These are phyloP conservation scores for Watsonalla binaria DNA, from an alignment of 2,888 invertebrate genomes.

Conservation along the genomic window DNA sequence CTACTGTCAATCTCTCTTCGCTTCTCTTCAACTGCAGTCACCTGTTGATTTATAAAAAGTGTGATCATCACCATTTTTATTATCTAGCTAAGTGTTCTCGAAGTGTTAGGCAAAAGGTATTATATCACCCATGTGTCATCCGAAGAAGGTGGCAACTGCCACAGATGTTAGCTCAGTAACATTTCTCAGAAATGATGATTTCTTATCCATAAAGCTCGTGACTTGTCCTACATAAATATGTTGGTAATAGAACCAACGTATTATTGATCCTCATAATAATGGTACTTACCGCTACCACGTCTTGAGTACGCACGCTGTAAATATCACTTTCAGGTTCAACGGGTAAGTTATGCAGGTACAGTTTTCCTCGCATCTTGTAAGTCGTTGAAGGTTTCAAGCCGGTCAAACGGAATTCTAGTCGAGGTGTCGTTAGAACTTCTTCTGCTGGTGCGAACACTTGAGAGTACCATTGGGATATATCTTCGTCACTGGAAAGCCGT, in stretches of 20 bases:
- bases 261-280: neutral
- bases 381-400: constrained; percentile 87
- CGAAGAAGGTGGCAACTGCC: too few relatives aligned
- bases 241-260: neutral
- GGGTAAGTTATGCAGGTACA: constrained; percentile 86
- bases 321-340: constrained; percentile 88
- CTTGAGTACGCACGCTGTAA: constrained; percentile 85
- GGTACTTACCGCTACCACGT: constrained; percentile 53
- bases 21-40: constrained; percentile 57
- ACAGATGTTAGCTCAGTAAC: too few relatives aligned
- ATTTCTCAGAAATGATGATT: too few relatives aligned
- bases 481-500: constrained; percentile 77
- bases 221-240: too few relatives aligned
- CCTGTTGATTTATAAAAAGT: constrained; percentile 16
- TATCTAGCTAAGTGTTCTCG: too few relatives aligned
- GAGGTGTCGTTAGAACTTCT: constrained; percentile 90
- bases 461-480: constrained; percentile 86
- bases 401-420: constrained; percentile 89
- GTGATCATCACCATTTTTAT: too few relatives aligned
- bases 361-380: constrained; percentile 89
- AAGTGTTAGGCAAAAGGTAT: too few relatives aligned
- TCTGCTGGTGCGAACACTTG: constrained; percentile 93
- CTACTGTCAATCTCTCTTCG: constrained; percentile 83
- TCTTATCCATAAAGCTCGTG: too few relatives aligned
- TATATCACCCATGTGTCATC: too few relatives aligned